Base-by-base conservation (phyloP, 1,140 invertebrate genomes). In the Littorina saxatilis region DNA sequence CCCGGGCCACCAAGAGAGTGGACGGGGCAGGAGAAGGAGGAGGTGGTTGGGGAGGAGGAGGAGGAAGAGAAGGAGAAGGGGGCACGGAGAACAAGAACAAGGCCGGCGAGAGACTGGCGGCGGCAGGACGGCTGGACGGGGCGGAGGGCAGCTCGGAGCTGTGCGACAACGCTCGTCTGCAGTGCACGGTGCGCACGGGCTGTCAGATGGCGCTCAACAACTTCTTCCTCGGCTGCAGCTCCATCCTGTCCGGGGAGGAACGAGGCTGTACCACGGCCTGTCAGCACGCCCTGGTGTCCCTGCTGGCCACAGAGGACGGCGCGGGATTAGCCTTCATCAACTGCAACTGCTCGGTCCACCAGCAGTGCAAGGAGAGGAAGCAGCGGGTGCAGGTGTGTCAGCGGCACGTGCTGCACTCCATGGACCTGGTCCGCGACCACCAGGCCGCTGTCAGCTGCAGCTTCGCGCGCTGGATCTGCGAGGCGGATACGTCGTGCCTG, bases 401-500 rank as follows among this genome's bases (percentile, higher is more conserved):
- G 35, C 79, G 76, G 5, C 87, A 85, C 58, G 89, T 90, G 1
- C 63, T 88, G 11, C 58, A 70, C 1, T 83, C 86, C 13, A 83
- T 90, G 80, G 50, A 83, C 23, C 80, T 80, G 29, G 63, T 89
- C 0, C 66, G 85, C 40, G 85, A 87, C 66, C 74, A 83, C 4
- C 40, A 76, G 1, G 77, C 80, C 1, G 39, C 82, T 4, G 82
- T 91, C 37, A 85, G 83, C 40, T 91, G 90, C 79, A 80, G 84
- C 5, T 80, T 91, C 43, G 90, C 90, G 7, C 52, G 80, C 29
- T 85, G 84, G 83, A 84, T 91, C 50, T 91, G 90, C 73, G 87
- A 88, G 75, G 90, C 90, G 13, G 90, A 91, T 82, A 91, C 88
- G 13, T 84, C 87, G 13, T 91, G 90, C 74, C 80, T 84, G 27